Conservation (phyloP, 2,113 vertebrate genomes). For the Petroica traversi region DNA sequence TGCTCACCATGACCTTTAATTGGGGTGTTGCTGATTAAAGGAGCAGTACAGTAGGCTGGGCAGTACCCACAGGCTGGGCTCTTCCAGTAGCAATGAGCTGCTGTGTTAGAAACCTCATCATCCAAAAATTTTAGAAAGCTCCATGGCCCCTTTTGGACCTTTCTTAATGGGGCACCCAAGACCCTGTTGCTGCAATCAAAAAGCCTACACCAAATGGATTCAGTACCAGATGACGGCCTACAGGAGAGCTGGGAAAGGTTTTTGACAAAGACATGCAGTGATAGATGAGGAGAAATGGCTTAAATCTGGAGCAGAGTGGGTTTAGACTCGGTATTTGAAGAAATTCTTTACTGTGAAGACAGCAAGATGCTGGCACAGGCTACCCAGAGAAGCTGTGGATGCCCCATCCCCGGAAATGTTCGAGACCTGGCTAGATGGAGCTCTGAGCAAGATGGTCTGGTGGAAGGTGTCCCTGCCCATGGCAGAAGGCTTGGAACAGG, state of each 20-base stretch:
- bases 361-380: not conserved
- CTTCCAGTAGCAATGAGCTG: not conserved
- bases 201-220: not conserved
- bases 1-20: not conserved
- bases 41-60: not conserved
- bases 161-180: not conserved
- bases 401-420: not conserved
- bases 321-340: not conserved
- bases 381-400: not conserved
- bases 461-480: not conserved
- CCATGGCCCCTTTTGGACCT: not conserved
- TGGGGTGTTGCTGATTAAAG: not conserved
- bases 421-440: not conserved
- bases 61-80: not conserved
- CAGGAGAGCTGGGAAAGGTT: not conserved
- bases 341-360: not conserved
- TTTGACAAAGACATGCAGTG: not conserved
- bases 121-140: not conserved
- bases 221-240: not conserved
- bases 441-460: rapidly evolving
- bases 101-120: not conserved
- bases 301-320: not conserved
- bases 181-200: not conserved
- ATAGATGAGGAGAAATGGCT: not conserved
- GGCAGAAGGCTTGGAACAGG: not conserved